phyloP scores from a whole-genome alignment of 2,888 invertebrate species.

The Tethea ocularis region DNA sequence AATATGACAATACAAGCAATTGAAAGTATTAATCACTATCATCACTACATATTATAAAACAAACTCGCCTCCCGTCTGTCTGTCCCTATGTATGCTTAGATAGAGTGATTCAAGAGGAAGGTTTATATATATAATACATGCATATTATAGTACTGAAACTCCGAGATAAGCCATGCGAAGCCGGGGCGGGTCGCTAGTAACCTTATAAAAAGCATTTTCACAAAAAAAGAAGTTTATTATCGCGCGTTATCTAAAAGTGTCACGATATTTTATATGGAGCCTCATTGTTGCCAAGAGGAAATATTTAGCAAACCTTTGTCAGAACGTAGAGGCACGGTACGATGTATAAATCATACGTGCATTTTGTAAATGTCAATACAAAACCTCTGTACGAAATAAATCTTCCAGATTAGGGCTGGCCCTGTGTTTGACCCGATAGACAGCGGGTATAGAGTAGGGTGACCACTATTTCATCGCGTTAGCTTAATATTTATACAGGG shows the following conservation, averaged over 20 bases:
- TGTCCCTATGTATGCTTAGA: too few species aligned
- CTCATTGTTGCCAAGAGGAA: not conserved
- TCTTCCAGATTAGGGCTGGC: constrained; percentile 20
- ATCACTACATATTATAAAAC: too few species aligned
- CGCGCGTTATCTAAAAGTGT: not conserved
- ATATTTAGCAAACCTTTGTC: constrained; percentile 7
- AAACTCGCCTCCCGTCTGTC: too few species aligned
- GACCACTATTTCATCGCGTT: not conserved
- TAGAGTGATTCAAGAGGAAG: too few species aligned
- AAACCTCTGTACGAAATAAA: constrained; percentile 21
- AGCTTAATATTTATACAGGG: not conserved
- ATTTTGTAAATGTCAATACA: constrained; percentile 23
- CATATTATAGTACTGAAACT: too few species aligned
- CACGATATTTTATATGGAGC: not conserved
- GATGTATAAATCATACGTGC: constrained; percentile 22
- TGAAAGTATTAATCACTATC: too few species aligned
- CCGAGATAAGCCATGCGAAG: too few species aligned
- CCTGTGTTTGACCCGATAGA: not conserved
- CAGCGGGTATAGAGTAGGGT: not conserved
- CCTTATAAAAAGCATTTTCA: too few species aligned
- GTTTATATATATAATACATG: too few species aligned
- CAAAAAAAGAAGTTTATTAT: too few species aligned
- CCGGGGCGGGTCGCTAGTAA: too few species aligned
- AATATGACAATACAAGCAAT: too few species aligned
- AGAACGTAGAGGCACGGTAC: constrained; percentile 2